A percentile compares a stretch with the other conserved stretches of the same genome.
Conservation (phyloP, 2,888 invertebrate species). For the Nezara viridula region DNA sequence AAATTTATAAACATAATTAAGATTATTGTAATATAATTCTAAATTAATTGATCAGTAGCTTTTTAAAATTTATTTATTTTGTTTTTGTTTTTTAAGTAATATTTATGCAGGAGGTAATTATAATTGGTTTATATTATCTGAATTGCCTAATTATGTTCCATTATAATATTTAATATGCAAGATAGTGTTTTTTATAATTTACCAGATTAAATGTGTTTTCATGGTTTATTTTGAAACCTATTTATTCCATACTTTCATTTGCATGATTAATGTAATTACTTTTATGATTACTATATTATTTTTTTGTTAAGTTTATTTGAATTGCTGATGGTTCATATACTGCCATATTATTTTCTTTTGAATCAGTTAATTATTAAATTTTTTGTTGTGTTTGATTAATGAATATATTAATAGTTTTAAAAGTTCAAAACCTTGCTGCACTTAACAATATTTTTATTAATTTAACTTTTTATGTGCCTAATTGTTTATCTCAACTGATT, state of each 20-base stretch:
- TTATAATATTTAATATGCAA: not conserved
- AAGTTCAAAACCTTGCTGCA: not conserved
- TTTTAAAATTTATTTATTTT: not conserved
- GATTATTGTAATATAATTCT: not conserved
- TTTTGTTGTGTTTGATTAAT: not conserved
- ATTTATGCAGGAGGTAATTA: not conserved
- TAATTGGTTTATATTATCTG: not conserved
- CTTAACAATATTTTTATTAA: not conserved
- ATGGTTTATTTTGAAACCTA: not conserved
- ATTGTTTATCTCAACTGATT: slow-evolving; percentile 6
- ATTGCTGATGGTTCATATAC: not conserved
- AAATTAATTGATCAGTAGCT: not conserved
- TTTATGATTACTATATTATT: not conserved
- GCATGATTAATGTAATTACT: not conserved
- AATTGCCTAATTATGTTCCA: not conserved
- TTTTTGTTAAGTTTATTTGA: not conserved
- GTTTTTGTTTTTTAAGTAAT: not conserved
- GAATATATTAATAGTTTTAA: not conserved
- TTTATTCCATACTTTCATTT: not conserved
- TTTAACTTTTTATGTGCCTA: not conserved
- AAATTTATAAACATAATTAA: not conserved
- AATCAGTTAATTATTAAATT: not conserved
- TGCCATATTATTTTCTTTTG: not conserved
- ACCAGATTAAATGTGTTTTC: not conserved
- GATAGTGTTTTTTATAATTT: not conserved